phyloP scores from a whole-genome alignment of 2,113 vertebrate species.

The Craseonycteris thonglongyai region DNA sequence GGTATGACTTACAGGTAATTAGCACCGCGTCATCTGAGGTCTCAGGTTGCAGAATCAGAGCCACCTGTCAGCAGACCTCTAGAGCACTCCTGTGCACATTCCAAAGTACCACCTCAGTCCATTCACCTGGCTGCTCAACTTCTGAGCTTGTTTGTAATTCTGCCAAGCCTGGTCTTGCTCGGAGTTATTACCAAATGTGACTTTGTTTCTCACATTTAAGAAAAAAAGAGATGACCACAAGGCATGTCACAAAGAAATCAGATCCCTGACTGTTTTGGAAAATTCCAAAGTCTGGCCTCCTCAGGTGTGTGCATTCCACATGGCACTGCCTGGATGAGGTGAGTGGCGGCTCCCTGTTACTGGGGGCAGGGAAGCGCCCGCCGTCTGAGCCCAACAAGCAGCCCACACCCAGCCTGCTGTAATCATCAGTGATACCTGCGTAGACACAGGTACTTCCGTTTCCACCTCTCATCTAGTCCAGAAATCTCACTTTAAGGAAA shows the following conservation, averaged over 20 bases:
- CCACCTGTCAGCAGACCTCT: background rate
- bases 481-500: background rate
- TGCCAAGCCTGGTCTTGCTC: background rate
- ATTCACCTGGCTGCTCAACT: background rate
- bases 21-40: background rate
- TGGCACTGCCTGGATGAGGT: rapidly evolving
- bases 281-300: background rate
- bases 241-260: background rate
- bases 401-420: too few species aligned
- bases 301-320: background rate
- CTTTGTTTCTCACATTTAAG: background rate
- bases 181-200: background rate
- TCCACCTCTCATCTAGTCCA: background rate
- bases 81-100: background rate
- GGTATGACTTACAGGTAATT: background rate
- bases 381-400: too few species aligned
- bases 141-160: background rate
- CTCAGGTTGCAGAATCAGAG: background rate
- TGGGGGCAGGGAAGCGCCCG: background rate
- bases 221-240: background rate
- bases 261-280: background rate
- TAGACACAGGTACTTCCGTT: too few species aligned
- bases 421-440: background rate
- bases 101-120: background rate
- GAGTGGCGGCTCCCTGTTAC: background rate